A percentile compares a stretch with the other conserved stretches of the same genome.
Evolutionary conservation across 2,888 invertebrate genomes (phyloP).

Genomic region (Caenorhabditis panamensis): DNA sequence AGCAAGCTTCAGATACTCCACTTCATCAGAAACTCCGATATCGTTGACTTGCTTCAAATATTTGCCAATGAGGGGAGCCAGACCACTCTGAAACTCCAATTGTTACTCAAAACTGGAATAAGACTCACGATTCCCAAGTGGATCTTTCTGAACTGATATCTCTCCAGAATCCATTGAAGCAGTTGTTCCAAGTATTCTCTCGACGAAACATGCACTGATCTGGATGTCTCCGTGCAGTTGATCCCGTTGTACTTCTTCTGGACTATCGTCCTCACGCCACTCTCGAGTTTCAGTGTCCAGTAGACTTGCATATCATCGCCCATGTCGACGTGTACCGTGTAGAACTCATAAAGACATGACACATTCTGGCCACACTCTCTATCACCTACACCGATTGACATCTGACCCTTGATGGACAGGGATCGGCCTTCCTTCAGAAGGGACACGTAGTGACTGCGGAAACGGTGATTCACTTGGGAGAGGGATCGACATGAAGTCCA

Average conservation of each 20-base stretch:
- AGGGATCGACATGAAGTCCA: slow-evolving; percentile 39
- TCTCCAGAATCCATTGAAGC: slow-evolving; percentile 27
- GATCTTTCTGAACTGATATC: slow-evolving; percentile 35
- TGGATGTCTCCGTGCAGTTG: not conserved
- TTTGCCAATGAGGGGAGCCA: slow-evolving; percentile 20
- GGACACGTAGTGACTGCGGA: slow-evolving; percentile 3
- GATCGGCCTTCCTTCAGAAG: slow-evolving; percentile 1
- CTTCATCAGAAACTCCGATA: slow-evolving; percentile 40
- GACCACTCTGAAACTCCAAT: slow-evolving; percentile 7
- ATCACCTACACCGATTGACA: slow-evolving; percentile 47
- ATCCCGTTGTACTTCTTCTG: slow-evolving; percentile 22
- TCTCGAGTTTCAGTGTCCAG: slow-evolving; percentile 32
- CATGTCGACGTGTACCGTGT: slow-evolving; percentile 36
- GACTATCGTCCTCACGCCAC: slow-evolving; percentile 39
- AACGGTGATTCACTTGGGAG: slow-evolving; percentile 31
- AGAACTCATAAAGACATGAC: slow-evolving; percentile 56
- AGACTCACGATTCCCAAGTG: slow-evolving; percentile 50
- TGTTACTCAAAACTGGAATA: not conserved
- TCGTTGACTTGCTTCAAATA: slow-evolving; percentile 20
- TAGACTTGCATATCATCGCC: slow-evolving; percentile 24
- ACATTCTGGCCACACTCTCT: slow-evolving; percentile 8
- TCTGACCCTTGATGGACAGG: slow-evolving; percentile 44
- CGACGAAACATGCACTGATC: slow-evolving; percentile 14
- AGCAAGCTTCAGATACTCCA: slow-evolving; percentile 31
- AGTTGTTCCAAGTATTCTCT: slow-evolving; percentile 30